A percentile compares a stretch with the other conserved stretches of the same genome.
These are phyloP conservation scores for Calliopum simillimum DNA, from an alignment of 2,888 invertebrate genomes.

Conservation along the genomic window DNA sequence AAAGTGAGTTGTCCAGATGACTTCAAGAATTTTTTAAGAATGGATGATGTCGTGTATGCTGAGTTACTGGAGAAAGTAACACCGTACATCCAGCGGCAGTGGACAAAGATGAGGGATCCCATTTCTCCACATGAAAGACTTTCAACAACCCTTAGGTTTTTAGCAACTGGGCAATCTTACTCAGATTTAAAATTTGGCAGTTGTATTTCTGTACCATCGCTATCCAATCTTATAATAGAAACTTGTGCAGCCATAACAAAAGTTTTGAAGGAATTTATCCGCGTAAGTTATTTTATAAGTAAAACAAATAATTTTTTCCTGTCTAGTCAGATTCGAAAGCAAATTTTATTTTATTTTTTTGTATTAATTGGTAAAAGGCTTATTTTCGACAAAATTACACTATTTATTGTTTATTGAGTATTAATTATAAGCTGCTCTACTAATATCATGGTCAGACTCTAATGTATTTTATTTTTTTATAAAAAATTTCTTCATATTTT, in stretches of 20 bases:
- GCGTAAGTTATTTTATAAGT: background rate
- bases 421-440: too few species aligned
- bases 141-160: background rate
- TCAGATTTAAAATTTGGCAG: too few species aligned
- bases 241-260: background rate
- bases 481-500: too few species aligned
- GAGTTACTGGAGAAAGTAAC: background rate
- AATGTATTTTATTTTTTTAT: too few species aligned
- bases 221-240: background rate
- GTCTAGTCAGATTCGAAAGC: too few species aligned
- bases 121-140: background rate
- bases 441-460: too few species aligned
- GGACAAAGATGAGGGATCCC: too few species aligned
- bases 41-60: background rate
- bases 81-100: too few species aligned
- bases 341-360: background rate
- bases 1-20: conserved; percentile 1
- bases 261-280: background rate
- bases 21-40: background rate
- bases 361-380: background rate
- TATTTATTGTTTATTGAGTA: too few species aligned
- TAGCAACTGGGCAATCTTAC: background rate
- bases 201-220: background rate
- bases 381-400: too few species aligned
- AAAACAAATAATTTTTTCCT: background rate